A percentile compares a stretch with the other conserved stretches of the same genome.
Conservation (phyloP, 2,797 vertebrate species). For the Phoeniculus purpureus region DNA sequence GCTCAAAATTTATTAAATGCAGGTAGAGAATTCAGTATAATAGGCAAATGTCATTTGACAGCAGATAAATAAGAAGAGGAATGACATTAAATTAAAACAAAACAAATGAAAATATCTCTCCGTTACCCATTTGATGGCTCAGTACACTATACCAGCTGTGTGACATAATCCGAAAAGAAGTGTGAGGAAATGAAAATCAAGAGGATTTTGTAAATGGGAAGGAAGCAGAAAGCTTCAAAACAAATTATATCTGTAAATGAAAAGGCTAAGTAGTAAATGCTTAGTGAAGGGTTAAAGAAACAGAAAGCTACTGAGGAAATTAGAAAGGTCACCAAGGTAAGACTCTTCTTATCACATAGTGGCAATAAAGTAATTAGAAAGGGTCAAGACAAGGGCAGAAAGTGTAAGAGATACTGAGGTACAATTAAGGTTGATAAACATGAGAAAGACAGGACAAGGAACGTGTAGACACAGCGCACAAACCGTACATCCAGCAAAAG, state of each 20-base stretch:
- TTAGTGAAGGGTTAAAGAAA: background rate
- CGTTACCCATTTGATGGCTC: background rate
- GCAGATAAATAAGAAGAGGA: constrained; percentile 25
- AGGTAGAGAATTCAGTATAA: constrained; percentile 29
- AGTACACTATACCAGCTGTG: background rate
- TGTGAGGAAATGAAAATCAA: background rate
- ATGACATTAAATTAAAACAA: constrained; percentile 38
- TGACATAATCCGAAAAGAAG: background rate
- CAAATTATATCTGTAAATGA: background rate
- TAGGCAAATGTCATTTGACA: constrained; percentile 9
- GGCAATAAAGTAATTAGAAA: constrained; percentile 43
- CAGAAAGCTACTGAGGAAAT: background rate
- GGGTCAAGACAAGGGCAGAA: background rate
- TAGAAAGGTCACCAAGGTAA: constrained; percentile 6
- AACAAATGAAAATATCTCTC: background rate
- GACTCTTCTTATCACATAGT: background rate
- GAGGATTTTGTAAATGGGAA: constrained; percentile 27
- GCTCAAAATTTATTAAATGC: constrained; percentile 7
- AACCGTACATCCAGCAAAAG: constrained; percentile 52
- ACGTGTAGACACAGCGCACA: constrained; percentile 30
- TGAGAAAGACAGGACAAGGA: constrained; percentile 7
- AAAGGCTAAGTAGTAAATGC: background rate
- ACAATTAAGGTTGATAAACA: background rate
- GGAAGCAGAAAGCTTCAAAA: background rate
- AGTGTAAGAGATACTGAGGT: background rate